Evolutionary conservation across 2,888 invertebrate species (phyloP), one percentile per base, ranked within the genome.

Genomic region (Eueremaeus valkanovi): DNA sequence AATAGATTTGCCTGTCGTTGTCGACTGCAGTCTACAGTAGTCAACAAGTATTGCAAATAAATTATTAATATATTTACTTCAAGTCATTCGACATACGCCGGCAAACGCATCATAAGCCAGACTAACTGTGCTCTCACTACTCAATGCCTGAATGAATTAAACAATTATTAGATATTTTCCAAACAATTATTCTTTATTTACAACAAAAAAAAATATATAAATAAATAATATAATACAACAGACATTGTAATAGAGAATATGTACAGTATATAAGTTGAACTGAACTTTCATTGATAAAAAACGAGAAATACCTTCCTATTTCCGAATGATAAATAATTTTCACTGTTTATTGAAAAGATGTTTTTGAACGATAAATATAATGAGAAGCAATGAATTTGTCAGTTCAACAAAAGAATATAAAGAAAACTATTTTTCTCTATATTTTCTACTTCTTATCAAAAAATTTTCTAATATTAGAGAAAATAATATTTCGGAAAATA

Each of bases 61-160:
- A 70, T 70, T 42, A n/a, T 27, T 21, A 70, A 45, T 18, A 45
- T 42, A 45, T 70, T 70, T 70, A 70, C 70, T n/a, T n/a, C n/a
- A n/a, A 29, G 70, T 70, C 70, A 70, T 70, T 70, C 45, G 45
- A 13, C 45, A 70, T 40, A 70, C 29, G 29, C 18, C 36, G 21
- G 18, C 58, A 13, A 31, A 58, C 58, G 58, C 58, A 24, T 18
- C 55, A 27, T 45, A 5, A 8, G 11, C 36, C 51, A 24, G 31
- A 8, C 58, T 29, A 13, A 29, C 33, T 61, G 42, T 18, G 24
- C 70, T 45, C 45, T n/a, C n/a, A n/a, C n/a, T n/a, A n/a, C n/a
- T n/a, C n/a, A n/a, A 70, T 40, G 70, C 42, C 27, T 70, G 27
- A 70, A 27, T 70, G 70, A 70, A 70, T 70, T 70, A 70, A 40